These are phyloP conservation scores for Galago senegalensis DNA, from an alignment of 2,797 vertebrate species.

Conservation along the genomic window DNA sequence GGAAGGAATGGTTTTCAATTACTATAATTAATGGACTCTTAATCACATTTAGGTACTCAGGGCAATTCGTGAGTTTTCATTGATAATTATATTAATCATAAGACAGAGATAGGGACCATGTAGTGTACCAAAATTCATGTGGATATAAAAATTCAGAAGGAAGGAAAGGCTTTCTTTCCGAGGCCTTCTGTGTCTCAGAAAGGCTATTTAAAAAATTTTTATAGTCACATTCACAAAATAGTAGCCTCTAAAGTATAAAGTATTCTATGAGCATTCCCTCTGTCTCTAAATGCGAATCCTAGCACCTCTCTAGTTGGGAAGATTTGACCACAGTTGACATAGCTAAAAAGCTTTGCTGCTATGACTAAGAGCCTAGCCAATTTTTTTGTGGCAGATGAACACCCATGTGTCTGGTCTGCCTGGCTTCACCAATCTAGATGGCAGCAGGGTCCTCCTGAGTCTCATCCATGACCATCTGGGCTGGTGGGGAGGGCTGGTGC, in stretches of 20 bases:
- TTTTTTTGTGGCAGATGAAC: slow-evolving; percentile 27
- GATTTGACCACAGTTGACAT: neutral
- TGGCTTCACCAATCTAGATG: neutral
- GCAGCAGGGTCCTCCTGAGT: neutral
- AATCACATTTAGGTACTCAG: neutral
- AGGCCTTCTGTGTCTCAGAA: neutral
- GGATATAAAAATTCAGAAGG: neutral
- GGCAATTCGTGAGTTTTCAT: neutral
- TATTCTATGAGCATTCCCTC: neutral
- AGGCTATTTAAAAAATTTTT: neutral
- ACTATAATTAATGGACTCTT: neutral
- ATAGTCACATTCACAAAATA: neutral
- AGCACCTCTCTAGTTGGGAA: neutral
- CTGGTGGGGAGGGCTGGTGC: neutral
- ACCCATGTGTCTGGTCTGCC: neutral
- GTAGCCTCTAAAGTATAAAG: neutral
- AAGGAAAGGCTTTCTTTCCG: neutral
- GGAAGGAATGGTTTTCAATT: slow-evolving; percentile 28
- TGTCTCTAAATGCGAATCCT: neutral
- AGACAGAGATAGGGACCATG: neutral
- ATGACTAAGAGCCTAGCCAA: neutral
- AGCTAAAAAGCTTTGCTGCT: neutral
- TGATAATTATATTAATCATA: neutral
- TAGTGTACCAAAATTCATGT: neutral
- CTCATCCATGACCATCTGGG: neutral